phyloP scores from a whole-genome alignment of 2,888 invertebrate species.

The Tinea trinotella region DNA sequence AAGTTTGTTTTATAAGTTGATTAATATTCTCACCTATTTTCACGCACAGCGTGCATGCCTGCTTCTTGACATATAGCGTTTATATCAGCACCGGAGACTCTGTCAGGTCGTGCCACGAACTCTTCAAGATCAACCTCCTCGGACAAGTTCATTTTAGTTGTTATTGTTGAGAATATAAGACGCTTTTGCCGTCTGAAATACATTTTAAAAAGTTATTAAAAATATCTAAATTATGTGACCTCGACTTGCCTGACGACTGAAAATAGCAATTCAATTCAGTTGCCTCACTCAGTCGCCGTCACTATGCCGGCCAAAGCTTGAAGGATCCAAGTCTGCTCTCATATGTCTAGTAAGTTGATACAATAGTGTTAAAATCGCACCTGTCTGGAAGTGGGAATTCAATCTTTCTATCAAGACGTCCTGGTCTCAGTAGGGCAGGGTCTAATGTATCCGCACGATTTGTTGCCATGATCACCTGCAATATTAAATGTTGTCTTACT shows the following conservation, averaged over 20 bases:
- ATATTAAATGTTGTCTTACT: constrained; percentile 17
- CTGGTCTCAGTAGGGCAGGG: constrained; percentile 95
- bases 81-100: constrained; percentile 99
- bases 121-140: constrained; percentile 99
- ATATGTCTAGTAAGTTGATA: too few species aligned
- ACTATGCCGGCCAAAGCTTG: too few species aligned
- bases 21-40: constrained; percentile 84
- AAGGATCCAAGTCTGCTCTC: too few species aligned
- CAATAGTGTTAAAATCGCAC: constrained; percentile 29
- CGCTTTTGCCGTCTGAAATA: constrained; percentile 84
- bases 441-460: constrained; percentile 98
- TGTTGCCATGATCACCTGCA: constrained; percentile 89
- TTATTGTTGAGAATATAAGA: constrained; percentile 97
- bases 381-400: constrained; percentile 98
- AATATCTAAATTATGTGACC: too few species aligned
- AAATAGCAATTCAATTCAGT: too few species aligned
- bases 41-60: constrained; percentile 99
- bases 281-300: too few species aligned
- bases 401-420: constrained; percentile 97
- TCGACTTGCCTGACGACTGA: too few species aligned
- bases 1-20: too few species aligned
- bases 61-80: constrained; percentile 99
- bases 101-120: constrained; percentile 98
- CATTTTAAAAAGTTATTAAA: not conserved
- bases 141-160: constrained; percentile 95